Conservation (phyloP, 2,888 invertebrate species). For the Auanema freiburgensis region DNA sequence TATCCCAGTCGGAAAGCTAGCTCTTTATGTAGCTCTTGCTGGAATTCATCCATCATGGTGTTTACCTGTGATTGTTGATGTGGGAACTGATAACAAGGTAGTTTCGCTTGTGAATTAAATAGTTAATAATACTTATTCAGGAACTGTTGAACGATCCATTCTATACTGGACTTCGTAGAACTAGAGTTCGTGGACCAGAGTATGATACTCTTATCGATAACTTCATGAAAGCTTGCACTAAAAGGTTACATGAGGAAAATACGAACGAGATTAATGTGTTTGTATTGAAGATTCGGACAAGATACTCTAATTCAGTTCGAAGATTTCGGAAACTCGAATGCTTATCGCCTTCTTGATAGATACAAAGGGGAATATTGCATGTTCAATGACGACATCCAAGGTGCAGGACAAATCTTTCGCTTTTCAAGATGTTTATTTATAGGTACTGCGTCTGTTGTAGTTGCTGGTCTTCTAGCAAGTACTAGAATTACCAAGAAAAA, state of each 20-base stretch:
- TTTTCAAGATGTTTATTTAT: not conserved
- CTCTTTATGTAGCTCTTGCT: slow-evolving; percentile 93
- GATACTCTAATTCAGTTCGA: slow-evolving; percentile 80
- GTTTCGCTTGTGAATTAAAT: slow-evolving; percentile 47
- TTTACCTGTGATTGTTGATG: slow-evolving; percentile 89
- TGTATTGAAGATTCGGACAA: slow-evolving; percentile 67
- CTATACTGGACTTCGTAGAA: slow-evolving; percentile 88
- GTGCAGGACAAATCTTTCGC: slow-evolving; percentile 64
- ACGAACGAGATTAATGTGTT: not conserved
- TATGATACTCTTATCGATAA: slow-evolving; percentile 95
- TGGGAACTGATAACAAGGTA: slow-evolving; percentile 62
- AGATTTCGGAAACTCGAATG: slow-evolving; percentile 96
- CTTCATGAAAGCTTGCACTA: slow-evolving; percentile 72
- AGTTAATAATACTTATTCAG: slow-evolving; percentile 66
- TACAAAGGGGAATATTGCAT: slow-evolving; percentile 87
- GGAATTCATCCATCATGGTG: slow-evolving; percentile 91
- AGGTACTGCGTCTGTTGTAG: slow-evolving; percentile 86
- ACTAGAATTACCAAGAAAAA: slow-evolving; percentile 80
- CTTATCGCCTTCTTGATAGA: slow-evolving; percentile 86
- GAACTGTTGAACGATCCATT: slow-evolving; percentile 84
- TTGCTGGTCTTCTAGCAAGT: slow-evolving; percentile 87
- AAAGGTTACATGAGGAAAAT: slow-evolving; percentile 16
- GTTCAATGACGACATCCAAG: slow-evolving; percentile 99
- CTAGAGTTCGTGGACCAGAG: slow-evolving; percentile 78
- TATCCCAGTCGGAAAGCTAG: slow-evolving; percentile 94